Evolutionary conservation across 1,140 invertebrate species (phyloP).

Genomic region (Lordiphosa stackelbergi): DNA sequence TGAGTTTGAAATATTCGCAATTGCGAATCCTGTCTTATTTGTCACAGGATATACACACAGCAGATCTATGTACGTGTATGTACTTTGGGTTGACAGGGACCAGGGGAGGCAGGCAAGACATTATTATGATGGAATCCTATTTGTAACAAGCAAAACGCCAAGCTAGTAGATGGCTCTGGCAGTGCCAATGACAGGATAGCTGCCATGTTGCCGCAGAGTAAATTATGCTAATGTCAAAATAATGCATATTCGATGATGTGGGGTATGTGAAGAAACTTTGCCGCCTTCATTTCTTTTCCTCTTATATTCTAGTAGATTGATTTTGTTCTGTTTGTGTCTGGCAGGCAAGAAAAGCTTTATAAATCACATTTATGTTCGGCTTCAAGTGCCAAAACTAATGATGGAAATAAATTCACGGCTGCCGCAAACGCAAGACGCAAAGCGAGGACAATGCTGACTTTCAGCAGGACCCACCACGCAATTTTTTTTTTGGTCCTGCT

Average conservation of each 20-base stretch:
- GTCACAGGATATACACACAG: conserved; percentile 57
- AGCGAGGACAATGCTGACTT: conserved; percentile 58
- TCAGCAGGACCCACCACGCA: conserved; percentile 16
- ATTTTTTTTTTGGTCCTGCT: conserved; percentile 60
- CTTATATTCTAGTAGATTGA: conserved; percentile 33
- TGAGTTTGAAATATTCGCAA: conserved; percentile 74
- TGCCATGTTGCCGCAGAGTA: conserved; percentile 43
- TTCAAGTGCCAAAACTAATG: conserved; percentile 76
- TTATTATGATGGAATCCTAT: conserved; percentile 76
- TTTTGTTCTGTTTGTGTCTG: conserved; percentile 37
- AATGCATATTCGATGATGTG: conserved; percentile 76
- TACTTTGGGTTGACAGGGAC: too few relatives aligned
- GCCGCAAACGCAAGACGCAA: conserved; percentile 38
- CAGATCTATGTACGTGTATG: too few relatives aligned
- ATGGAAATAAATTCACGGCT: conserved; percentile 72
- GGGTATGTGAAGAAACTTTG: conserved; percentile 11
- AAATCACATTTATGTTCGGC: conserved; percentile 71
- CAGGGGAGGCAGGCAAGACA: conserved; percentile 33
- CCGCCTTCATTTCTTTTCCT: not conserved
- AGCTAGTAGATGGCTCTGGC: conserved; percentile 45
- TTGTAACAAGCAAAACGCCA: conserved; percentile 67
- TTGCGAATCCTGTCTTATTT: conserved; percentile 73
- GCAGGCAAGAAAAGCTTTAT: conserved; percentile 42
- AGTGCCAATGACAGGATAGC: conserved; percentile 65
- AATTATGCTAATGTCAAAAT: conserved; percentile 77